phyloP scores from a whole-genome alignment of 2,888 invertebrate species.

The Mechanitis mazaeus region DNA sequence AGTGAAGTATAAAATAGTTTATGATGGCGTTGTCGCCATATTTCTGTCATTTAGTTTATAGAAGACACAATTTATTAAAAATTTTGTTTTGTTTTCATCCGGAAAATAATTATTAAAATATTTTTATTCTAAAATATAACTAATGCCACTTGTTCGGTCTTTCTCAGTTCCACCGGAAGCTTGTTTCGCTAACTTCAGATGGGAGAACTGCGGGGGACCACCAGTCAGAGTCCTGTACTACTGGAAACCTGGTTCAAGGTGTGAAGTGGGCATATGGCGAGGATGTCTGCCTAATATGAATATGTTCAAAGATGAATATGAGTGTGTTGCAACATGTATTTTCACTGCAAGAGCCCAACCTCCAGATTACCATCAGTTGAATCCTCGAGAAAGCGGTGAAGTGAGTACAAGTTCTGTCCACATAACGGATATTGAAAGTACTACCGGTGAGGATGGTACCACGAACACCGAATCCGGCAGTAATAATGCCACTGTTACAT shows the following conservation, averaged over 20 bases:
- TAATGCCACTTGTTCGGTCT: neutral
- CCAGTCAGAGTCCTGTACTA: constrained; percentile 59
- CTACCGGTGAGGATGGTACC: constrained; percentile 1
- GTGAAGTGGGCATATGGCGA: constrained; percentile 63
- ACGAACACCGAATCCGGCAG: neutral
- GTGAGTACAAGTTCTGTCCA: constrained; percentile 2
- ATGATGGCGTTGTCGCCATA: neutral
- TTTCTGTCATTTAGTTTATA: constrained; percentile 2
- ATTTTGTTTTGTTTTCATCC: neutral
- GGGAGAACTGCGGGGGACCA: constrained; percentile 56
- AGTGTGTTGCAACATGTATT: constrained; percentile 60
- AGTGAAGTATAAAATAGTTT: constrained; percentile 2
- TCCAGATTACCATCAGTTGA: constrained; percentile 38
- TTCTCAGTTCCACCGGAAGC: constrained; percentile 50
- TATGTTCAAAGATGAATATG: constrained; percentile 63
- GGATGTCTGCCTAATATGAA: constrained; percentile 62
- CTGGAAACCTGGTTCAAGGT: constrained; percentile 61
- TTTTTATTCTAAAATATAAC: too few relatives aligned
- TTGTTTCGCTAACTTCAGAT: constrained; percentile 53
- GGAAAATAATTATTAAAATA: neutral
- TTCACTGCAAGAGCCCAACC: constrained; percentile 42
- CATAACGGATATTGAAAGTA: constrained; percentile 2
- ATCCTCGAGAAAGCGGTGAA: neutral
- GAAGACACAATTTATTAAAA: neutral
- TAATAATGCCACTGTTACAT: too few relatives aligned